Base-by-base conservation (phyloP, 2,888 invertebrate species). In the Tetropium fuscum region DNA sequence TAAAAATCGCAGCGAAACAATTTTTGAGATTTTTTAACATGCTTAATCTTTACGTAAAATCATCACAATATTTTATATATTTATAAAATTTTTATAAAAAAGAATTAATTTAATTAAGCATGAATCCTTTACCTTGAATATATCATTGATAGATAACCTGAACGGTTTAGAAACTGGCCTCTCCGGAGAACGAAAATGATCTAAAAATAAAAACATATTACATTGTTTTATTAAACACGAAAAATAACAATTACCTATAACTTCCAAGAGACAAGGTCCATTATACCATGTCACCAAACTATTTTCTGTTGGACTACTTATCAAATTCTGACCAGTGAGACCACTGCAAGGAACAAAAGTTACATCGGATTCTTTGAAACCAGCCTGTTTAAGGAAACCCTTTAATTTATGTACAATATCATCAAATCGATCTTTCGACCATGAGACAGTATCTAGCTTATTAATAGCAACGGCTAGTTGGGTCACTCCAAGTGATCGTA, bases 381-480 rank as follows among this genome's bases (percentile, higher is more conserved):
- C 97, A 11, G 93, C 95, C 81, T 95, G 94, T 80, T 93, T 95
- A 16, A 98, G 81, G 74, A 97, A 96, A 6, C 83, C 79, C 70
- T 89, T 90, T 41, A 98, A 83, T 80, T 95, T 96, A 51, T 86
- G 86, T 0, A 88, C 87, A 60, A 99, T 96, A 76, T 98, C 96
- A 70, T 91, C 87, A 81, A 95, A 99, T 68, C 99, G 87, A 7
- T 92, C 90, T 76, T 94, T 86, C 1, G 92, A 92, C 98, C 99
- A 99, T 53, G 90, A 90, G 0, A 93, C 94, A 0, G 97, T 98
- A 78, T 99, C 99, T 78, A 99, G 84, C 83, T 99, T 99, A 79
- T 99, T 99, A 11, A 99, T 90, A 22, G 95, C 97, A 1, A 99
- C 97, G 10, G 94, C 93, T 32, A 99, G 80, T 81, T 98, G 98